Evolutionary conservation across 2,888 invertebrate species (phyloP).

Genomic region (Cheilosia impressa): DNA sequence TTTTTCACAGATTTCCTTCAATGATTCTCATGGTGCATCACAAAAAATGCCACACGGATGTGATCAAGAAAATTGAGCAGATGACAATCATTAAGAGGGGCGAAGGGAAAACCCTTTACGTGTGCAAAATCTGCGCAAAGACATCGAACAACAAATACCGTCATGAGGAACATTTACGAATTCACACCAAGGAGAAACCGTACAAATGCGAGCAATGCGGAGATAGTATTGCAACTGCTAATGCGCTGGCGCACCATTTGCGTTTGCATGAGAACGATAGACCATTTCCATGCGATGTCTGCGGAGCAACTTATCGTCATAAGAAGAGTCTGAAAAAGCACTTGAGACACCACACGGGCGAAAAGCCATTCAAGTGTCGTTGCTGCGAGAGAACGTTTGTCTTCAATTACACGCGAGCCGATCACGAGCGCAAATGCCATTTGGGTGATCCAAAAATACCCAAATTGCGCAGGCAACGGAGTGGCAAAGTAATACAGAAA

Average conservation of each 20-base stretch:
- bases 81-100: conserved; percentile 66
- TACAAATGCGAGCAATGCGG: conserved; percentile 66
- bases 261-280: conserved; percentile 65
- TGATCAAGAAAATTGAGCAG: conserved; percentile 67
- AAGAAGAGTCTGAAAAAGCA: conserved; percentile 65
- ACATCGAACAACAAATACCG: conserved; percentile 63
- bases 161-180: conserved; percentile 67
- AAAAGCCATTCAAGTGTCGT: conserved; percentile 58
- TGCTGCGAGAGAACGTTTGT: conserved; percentile 57
- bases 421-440: conserved; percentile 62
- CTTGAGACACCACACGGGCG: conserved; percentile 58
- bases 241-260: conserved; percentile 61
- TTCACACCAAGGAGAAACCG: conserved; percentile 64
- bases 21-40: conserved; percentile 65
- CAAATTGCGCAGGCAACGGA: not conserved
- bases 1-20: conserved; percentile 52
- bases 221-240: conserved; percentile 53
- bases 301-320: conserved; percentile 66
- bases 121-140: conserved; percentile 69
- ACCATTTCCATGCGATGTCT: conserved; percentile 68
- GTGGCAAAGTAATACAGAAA: not conserved
- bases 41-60: conserved; percentile 66
- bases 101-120: conserved; percentile 54
- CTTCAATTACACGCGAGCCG: conserved; percentile 58
- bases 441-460: conserved; percentile 22